Evolutionary conservation across 1,140 invertebrate genomes (phyloP).

Genomic region (Riptortus pedestris): DNA sequence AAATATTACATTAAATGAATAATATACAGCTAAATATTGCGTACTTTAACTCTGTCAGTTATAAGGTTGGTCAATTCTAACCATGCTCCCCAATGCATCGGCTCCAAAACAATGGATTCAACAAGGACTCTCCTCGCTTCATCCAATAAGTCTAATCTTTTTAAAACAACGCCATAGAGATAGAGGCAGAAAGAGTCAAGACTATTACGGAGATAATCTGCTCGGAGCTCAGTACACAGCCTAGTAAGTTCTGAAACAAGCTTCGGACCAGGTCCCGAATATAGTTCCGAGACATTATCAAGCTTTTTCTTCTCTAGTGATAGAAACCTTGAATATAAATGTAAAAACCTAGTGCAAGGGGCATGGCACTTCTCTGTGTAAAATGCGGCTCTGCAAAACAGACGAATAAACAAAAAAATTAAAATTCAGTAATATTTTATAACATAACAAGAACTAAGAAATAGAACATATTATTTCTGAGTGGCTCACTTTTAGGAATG

Average conservation of each 20-base stretch:
- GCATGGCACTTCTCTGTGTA: slow-evolving; percentile 61
- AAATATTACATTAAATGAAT: background rate
- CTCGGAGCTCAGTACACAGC: slow-evolving; percentile 45
- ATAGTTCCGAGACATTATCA: slow-evolving; percentile 69
- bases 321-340: slow-evolving; percentile 77
- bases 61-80: slow-evolving; percentile 79
- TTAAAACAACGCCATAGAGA: slow-evolving; percentile 82
- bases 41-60: slow-evolving; percentile 51
- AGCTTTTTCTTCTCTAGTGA: slow-evolving; percentile 78
- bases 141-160: slow-evolving; percentile 68
- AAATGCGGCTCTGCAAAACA: slow-evolving; percentile 55
- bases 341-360: slow-evolving; percentile 62
- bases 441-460: background rate
- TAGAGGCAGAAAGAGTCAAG: slow-evolving; percentile 83
- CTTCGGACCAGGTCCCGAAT: slow-evolving; percentile 53
- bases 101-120: slow-evolving; percentile 63
- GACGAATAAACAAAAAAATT: slow-evolving; percentile 22
- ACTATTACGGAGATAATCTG: slow-evolving; percentile 48
- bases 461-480: too few relatives aligned
- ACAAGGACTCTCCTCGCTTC: slow-evolving; percentile 66
- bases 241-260: slow-evolving; percentile 47
- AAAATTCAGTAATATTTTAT: background rate
- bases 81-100: slow-evolving; percentile 88
- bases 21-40: background rate
- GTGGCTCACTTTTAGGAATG: too few relatives aligned